Percentiles rank a stretch among this genome's conserved stretches.
Conservation (phyloP, 2,797 vertebrate species). For the Bovichtus variegatus region DNA sequence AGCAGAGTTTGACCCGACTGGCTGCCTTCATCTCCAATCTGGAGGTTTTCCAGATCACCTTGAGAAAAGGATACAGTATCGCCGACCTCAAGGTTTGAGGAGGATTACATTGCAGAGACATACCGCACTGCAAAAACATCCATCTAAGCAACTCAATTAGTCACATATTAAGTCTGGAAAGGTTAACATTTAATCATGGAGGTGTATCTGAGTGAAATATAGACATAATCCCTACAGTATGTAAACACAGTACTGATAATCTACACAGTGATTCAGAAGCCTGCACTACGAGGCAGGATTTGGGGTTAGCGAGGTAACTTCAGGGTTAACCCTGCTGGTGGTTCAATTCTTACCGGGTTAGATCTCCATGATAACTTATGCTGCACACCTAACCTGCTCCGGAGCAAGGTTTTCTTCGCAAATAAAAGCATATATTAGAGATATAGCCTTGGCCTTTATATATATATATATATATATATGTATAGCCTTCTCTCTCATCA, state of each 20-base stretch:
- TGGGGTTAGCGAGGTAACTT: not conserved
- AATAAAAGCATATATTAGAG: no score
- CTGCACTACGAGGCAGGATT: not conserved
- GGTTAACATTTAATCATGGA: constrained; percentile 4
- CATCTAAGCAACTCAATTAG: not conserved
- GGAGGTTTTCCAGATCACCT: constrained; percentile 95
- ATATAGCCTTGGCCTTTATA: no score
- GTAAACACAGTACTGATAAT: constrained; percentile 16
- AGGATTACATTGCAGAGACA: constrained; percentile 7
- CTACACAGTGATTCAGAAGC: constrained; percentile 22
- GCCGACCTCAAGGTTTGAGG: constrained; percentile 91
- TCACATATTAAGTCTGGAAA: not conserved
- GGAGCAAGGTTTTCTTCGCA: not conserved
- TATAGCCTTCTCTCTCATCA: no score
- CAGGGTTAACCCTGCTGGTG: not conserved
- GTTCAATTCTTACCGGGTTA: not conserved
- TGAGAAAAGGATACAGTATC: constrained; percentile 92
- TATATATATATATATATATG: no score
- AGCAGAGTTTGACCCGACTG: constrained; percentile 95
- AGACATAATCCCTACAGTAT: constrained; percentile 6
- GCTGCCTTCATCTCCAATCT: constrained; percentile 95
- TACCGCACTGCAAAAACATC: not conserved
- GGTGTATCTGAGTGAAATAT: constrained; percentile 11
- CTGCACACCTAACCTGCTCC: not conserved
- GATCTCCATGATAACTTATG: not conserved